Evolutionary conservation across 1,140 invertebrate genomes (phyloP).

Genomic region (Pogonomyrmex barbatus): DNA sequence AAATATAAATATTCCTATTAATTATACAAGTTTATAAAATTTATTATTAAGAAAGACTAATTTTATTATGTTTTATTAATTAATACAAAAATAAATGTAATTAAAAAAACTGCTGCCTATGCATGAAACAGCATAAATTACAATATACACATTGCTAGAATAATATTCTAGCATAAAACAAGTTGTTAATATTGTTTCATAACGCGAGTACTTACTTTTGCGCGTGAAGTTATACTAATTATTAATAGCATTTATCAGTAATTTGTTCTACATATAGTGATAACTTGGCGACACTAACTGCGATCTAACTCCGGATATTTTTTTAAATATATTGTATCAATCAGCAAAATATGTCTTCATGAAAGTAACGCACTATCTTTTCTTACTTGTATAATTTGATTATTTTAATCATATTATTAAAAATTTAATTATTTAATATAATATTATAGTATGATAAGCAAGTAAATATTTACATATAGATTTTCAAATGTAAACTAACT

Average conservation of each 20-base stretch:
- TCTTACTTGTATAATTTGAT: not conserved
- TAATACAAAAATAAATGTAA: not conserved
- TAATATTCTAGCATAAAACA: not conserved
- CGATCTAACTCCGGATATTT: not conserved
- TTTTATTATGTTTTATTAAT: not conserved
- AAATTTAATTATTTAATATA: not conserved
- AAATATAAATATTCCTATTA: too few relatives aligned
- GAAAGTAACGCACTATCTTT: not conserved
- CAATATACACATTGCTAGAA: not conserved
- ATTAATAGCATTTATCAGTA: slow-evolving; percentile 19
- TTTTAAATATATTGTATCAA: slow-evolving; percentile 11
- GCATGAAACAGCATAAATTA: not conserved
- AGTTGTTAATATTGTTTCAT: not conserved
- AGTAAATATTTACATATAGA: not conserved
- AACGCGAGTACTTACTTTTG: slow-evolving; percentile 5
- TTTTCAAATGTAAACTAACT: not conserved
- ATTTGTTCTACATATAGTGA: not conserved
- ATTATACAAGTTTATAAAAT: not conserved
- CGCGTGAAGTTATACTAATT: not conserved
- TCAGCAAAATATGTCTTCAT: not conserved
- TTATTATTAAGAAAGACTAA: not conserved
- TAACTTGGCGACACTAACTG: slow-evolving; percentile 18
- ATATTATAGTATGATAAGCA: not conserved
- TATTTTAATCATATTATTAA: not conserved
- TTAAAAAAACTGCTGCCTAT: not conserved